Evolutionary conservation across 2,888 invertebrate species (phyloP).

Genomic region (Drosophila pegasa): DNA sequence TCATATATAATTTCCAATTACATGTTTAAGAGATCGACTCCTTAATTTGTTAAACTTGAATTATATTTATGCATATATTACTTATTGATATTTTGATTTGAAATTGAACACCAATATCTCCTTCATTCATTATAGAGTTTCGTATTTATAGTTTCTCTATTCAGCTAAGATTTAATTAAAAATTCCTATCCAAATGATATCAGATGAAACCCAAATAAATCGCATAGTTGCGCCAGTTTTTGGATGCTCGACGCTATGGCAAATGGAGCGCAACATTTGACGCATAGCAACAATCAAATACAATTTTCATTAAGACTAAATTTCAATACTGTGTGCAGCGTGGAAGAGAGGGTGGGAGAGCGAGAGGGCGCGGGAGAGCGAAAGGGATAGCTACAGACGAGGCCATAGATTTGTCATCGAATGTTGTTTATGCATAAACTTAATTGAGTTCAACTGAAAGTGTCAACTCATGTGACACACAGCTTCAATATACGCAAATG

Average conservation of each 20-base stretch:
- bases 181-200: constrained; percentile 12
- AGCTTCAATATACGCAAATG: constrained; percentile 58
- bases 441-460: constrained; percentile 83
- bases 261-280: constrained; percentile 61
- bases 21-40: too few relatives aligned
- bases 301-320: constrained; percentile 68
- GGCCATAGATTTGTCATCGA: constrained; percentile 66
- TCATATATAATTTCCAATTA: too few relatives aligned
- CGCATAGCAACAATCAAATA: constrained; percentile 71
- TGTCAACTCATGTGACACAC: constrained; percentile 78
- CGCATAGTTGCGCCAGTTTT: constrained; percentile 42
- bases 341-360: not conserved
- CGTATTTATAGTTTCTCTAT: not conserved
- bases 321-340: constrained; percentile 33
- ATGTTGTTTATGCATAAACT: constrained; percentile 72
- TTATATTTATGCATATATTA: too few relatives aligned
- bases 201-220: constrained; percentile 45
- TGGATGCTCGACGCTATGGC: constrained; percentile 3
- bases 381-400: constrained; percentile 19
- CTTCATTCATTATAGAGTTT: too few relatives aligned
- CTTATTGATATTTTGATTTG: too few relatives aligned
- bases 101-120: not conserved
- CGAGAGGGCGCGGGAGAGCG: not conserved
- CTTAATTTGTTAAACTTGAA: too few relatives aligned
- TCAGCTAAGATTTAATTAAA: constrained; percentile 21